Evolutionary conservation across 2,888 invertebrate genomes (phyloP).

Genomic region (Lucinisca nassula): DNA sequence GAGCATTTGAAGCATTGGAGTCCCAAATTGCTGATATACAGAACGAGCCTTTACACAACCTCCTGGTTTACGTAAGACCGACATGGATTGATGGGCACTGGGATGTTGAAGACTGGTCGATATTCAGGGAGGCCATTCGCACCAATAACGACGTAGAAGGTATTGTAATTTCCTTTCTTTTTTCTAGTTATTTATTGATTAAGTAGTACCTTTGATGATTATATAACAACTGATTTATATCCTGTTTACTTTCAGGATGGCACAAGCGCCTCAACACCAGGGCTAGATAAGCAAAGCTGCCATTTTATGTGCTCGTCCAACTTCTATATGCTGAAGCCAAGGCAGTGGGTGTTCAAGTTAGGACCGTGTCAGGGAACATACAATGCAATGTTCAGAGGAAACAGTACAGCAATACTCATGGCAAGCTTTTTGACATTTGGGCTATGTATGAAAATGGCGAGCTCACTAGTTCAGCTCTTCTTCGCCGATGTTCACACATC

Average conservation of each 20-base stretch:
- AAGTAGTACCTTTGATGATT: too few species aligned
- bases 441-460: too few species aligned
- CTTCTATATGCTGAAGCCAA: too few species aligned
- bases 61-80: slow-evolving; percentile 14
- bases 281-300: neutral
- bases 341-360: too few species aligned
- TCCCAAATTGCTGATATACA: neutral
- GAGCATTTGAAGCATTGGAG: slow-evolving; percentile 34
- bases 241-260: neutral
- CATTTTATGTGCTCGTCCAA: neutral
- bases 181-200: too few species aligned
- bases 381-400: neutral
- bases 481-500: too few species aligned
- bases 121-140: slow-evolving; percentile 16
- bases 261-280: slow-evolving; percentile 1
- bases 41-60: neutral
- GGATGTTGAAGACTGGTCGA: slow-evolving; percentile 12
- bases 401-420: too few species aligned
- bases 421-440: too few species aligned
- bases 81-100: slow-evolving; percentile 15
- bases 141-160: slow-evolving; percentile 52
- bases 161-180: too few species aligned
- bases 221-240: neutral
- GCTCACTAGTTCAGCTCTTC: too few species aligned
- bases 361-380: neutral